These are phyloP conservation scores for Paramormyrops kingsleyae DNA, from an alignment of 2,113 vertebrate genomes.

Conservation along the genomic window DNA sequence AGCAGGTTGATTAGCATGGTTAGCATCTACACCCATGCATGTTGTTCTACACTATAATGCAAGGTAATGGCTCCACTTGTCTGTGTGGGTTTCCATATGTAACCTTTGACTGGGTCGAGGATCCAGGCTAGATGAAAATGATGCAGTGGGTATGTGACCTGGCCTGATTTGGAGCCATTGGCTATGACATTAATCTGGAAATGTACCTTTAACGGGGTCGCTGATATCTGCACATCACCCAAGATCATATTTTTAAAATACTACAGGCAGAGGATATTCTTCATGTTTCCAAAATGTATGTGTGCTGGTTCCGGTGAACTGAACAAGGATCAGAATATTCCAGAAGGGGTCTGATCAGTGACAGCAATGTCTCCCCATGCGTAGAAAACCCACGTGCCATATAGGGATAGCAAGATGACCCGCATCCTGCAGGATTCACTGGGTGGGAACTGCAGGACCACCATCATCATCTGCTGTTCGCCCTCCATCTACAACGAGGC, in stretches of 20 bases:
- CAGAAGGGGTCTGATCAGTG: background rate
- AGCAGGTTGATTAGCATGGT: background rate
- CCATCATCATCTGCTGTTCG: constrained; percentile 90
- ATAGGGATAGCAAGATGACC: constrained; percentile 95
- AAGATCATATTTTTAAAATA: background rate
- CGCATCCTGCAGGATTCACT: constrained; percentile 90
- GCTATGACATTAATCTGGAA: background rate
- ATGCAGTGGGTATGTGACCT: background rate
- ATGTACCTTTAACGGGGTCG: background rate
- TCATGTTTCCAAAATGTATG: background rate
- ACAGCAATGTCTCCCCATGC: background rate
- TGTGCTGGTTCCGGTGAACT: background rate
- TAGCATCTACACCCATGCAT: background rate
- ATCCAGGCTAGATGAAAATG: background rate
- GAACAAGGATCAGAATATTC: background rate
- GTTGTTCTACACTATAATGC: background rate
- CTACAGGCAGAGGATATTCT: background rate
- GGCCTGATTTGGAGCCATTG: background rate
- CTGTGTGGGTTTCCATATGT: background rate
- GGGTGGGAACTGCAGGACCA: constrained; percentile 89
- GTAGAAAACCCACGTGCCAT: constrained; percentile 87
- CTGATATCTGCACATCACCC: background rate
- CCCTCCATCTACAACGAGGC: constrained; percentile 87
- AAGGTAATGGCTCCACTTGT: background rate
- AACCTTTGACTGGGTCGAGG: background rate